Conservation (phyloP, 2,797 vertebrate species). For the Micrastur ruficollis region DNA sequence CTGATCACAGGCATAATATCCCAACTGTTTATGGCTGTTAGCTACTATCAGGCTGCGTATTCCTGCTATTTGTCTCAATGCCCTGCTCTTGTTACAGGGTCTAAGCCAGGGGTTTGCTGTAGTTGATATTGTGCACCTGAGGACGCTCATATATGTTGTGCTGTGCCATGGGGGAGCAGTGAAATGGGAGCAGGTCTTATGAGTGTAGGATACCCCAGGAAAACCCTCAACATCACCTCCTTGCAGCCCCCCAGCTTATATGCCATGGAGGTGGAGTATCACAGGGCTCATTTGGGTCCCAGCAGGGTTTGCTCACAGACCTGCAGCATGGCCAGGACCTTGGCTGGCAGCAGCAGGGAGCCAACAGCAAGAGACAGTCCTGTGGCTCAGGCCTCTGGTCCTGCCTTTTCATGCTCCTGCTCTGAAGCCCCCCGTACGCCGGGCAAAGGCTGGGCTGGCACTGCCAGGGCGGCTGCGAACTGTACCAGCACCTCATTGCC, state of each 20-base stretch:
- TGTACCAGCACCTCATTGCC: not conserved
- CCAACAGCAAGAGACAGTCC: not conserved
- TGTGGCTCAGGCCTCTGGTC: not conserved
- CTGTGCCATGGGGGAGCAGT: not conserved
- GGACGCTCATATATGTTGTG: rapidly evolving
- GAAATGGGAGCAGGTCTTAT: not conserved
- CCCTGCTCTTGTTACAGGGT: not conserved
- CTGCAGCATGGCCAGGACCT: not conserved
- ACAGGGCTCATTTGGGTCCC: too few species aligned
- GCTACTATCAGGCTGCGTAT: not conserved
- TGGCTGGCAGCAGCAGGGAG: not conserved
- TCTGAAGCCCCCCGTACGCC: not conserved
- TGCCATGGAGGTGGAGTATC: not conserved
- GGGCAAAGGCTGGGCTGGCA: not conserved
- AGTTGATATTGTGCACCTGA: not conserved
- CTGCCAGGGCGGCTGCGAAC: not conserved
- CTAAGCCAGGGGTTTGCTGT: not conserved
- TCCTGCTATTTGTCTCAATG: not conserved
- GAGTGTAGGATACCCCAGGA: not conserved
- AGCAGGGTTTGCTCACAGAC: not conserved
- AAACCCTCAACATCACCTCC: not conserved
- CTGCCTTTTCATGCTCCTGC: not conserved
- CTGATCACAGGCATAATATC: not conserved
- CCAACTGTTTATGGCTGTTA: not conserved
- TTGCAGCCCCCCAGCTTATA: not conserved